phyloP scores from a whole-genome alignment of 2,888 invertebrate species.

The Phytoseiulus persimilis region DNA sequence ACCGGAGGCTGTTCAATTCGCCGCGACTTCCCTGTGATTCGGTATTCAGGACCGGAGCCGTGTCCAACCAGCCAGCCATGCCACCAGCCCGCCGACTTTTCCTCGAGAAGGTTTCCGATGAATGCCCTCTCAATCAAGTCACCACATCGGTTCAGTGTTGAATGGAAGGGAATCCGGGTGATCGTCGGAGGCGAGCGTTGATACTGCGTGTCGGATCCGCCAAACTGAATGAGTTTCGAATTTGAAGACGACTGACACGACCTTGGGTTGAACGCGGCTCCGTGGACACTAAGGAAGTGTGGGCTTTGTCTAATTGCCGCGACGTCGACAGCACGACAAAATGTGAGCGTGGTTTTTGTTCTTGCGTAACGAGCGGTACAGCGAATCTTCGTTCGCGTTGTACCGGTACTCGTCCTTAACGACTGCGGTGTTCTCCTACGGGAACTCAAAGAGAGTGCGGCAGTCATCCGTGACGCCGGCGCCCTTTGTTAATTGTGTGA shows the following conservation, averaged over 20 bases:
- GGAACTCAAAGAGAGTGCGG: background rate
- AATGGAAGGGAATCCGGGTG: background rate
- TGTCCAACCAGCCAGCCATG: too few species aligned
- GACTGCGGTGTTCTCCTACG: background rate
- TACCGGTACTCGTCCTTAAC: background rate
- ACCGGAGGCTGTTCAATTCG: background rate
- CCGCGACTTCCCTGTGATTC: too few species aligned
- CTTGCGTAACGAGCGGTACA: background rate
- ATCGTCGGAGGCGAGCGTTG: background rate
- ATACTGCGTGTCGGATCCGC: background rate
- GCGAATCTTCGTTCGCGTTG: background rate
- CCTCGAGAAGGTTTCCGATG: background rate
- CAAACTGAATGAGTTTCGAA: background rate
- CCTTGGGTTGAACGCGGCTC: background rate
- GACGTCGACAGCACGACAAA: background rate
- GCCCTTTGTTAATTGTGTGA: background rate
- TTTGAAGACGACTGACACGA: background rate
- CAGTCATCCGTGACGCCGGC: background rate
- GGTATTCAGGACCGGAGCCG: too few species aligned
- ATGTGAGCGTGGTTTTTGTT: constrained; percentile 5
- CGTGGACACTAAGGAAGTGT: background rate
- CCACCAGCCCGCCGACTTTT: background rate
- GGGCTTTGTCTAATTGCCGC: background rate
- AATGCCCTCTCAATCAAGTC: background rate
- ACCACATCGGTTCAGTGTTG: background rate